Evolutionary conservation across 1,140 invertebrate species (phyloP).

Genomic region (roundworm (Caenorhabditis elegans)): WBcel235 BX284602.5:11919501-11920000

Average conservation of each 20-base stretch:
- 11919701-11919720: slow-evolving; percentile 26
- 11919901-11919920: slow-evolving; percentile 97
- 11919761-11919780: slow-evolving; percentile 29
- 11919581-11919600: slow-evolving; percentile 14
- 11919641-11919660: background rate
- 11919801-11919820: background rate
- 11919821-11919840: background rate
- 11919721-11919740: slow-evolving; percentile 38
- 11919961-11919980: background rate
- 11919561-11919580: slow-evolving; percentile 29
- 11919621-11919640: slow-evolving; percentile 40
- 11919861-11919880: slow-evolving; percentile 99
- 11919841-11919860: slow-evolving; percentile 61
- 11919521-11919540: slow-evolving; percentile 43
- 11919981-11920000: slow-evolving; percentile 77
- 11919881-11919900: slow-evolving; percentile 97
- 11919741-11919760: slow-evolving; percentile 35
- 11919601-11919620: slow-evolving; percentile 48
- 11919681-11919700: slow-evolving; percentile 34
- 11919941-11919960: slow-evolving; percentile 33
- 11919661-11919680: slow-evolving; percentile 3
- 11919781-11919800: background rate
- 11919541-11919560: slow-evolving; percentile 41
- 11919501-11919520: slow-evolving; percentile 8
- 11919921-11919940: slow-evolving; percentile 81